These are phyloP conservation scores for Eufriesea mexicana DNA, from an alignment of 1,140 invertebrate species.

Conservation along the genomic window DNA sequence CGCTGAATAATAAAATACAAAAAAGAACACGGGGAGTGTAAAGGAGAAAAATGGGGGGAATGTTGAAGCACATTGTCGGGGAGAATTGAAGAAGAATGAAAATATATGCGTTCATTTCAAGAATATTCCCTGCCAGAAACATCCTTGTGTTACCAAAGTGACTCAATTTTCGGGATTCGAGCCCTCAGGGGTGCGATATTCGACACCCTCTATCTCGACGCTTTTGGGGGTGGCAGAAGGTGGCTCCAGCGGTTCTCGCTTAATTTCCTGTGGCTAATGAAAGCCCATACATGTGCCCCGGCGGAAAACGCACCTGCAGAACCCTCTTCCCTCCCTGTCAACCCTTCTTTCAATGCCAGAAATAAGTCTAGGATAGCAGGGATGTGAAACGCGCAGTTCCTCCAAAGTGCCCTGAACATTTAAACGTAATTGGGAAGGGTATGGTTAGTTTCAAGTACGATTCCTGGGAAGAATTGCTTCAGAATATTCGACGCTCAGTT, in stretches of 20 bases:
- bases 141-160: constrained; percentile 39
- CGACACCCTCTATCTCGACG: constrained; percentile 58
- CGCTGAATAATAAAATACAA: not conserved
- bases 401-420: not conserved
- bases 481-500: too few species aligned
- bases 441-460: not conserved
- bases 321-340: constrained; percentile 10
- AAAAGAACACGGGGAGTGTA: not conserved
- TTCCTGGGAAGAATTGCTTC: not conserved
- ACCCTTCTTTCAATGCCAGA: constrained; percentile 23
- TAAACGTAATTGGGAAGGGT: not conserved
- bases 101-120: constrained; percentile 29
- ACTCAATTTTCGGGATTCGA: constrained; percentile 61
- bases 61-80: not conserved
- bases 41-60: not conserved
- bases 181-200: constrained; percentile 45
- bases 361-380: constrained; percentile 10
- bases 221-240: constrained; percentile 36
- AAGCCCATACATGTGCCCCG: constrained; percentile 64
- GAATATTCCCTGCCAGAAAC: constrained; percentile 6
- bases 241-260: constrained; percentile 60
- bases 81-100: not conserved
- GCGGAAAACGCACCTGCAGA: constrained; percentile 49
- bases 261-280: constrained; percentile 75
- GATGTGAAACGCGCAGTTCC: not conserved